Evolutionary conservation across 2,888 invertebrate species (phyloP), one percentile per base, ranked within the genome.

Genomic region (Scaptomyza reducta): DNA sequence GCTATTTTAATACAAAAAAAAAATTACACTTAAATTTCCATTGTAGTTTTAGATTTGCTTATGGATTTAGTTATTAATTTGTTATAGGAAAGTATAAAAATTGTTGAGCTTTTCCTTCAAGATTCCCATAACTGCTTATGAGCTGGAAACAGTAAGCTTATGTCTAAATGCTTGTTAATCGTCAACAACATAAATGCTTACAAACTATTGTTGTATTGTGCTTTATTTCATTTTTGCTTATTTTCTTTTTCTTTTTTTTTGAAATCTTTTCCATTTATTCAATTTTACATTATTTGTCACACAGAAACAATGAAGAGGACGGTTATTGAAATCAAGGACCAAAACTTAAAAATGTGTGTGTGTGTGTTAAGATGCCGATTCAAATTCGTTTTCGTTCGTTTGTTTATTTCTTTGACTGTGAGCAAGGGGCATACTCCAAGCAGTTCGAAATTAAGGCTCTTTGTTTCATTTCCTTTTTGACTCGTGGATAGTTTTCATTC

Each of bases 241-340:
- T 22, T 22, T 22, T 22, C 3, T 22, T 1, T 22, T 22, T 22
- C 0, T 42, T 44, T 67, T 18, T 25, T n/a, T n/a, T n/a, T n/a
- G n/a, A n/a, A 33, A 10, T 29, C 18, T 49, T 16, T 25, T 29
- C 41, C 16, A 55, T 45, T 38, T 49, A 18, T 47, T 62, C 38
- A 44, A 22, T 58, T 79, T 77, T 67, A 66, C 70, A 76, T 89
- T 88, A 88, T 89, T 88, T 89, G 88, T 88, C 88, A 85, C 83
- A 80, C 83, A 87, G 89, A 89, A 88, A 86, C 84, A 86, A 77
- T 81, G 74, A 70, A 75, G 71, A 88, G 88, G 88, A 88, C 88
- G 88, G 88, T 82, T 67, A 61, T 81, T 85, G 68, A 81, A 81
- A 75, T 51, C 81, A 68, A 46, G 65, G 74, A 81, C 82, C 79